Evolutionary conservation across 2,888 invertebrate species (phyloP).

Genomic region (Agriopis aurantiaria): DNA sequence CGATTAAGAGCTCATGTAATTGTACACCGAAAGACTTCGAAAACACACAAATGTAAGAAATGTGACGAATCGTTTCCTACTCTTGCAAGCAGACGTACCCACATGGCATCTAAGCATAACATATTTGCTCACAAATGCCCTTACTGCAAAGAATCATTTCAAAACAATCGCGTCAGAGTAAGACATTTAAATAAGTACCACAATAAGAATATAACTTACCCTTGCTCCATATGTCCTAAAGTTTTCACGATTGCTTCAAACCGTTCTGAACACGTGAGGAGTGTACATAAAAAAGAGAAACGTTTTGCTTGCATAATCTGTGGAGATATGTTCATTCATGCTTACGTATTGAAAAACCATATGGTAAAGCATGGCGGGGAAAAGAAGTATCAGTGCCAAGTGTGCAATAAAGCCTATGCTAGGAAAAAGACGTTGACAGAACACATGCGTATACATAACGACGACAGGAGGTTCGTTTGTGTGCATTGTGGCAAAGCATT

Average conservation of each 20-base stretch:
- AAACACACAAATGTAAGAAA: slow-evolving; percentile 62
- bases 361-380: slow-evolving; percentile 68
- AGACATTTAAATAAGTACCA: slow-evolving; percentile 68
- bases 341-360: slow-evolving; percentile 70
- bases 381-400: slow-evolving; percentile 54
- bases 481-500: slow-evolving; percentile 70
- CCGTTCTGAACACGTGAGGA: slow-evolving; percentile 70
- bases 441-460: slow-evolving; percentile 73
- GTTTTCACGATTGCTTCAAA: slow-evolving; percentile 71
- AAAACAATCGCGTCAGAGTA: slow-evolving; percentile 63
- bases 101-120: slow-evolving; percentile 12
- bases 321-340: slow-evolving; percentile 62
- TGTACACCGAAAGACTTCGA: slow-evolving; percentile 23
- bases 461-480: slow-evolving; percentile 77
- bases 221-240: slow-evolving; percentile 71
- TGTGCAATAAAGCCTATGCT: slow-evolving; percentile 52
- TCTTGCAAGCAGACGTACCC: slow-evolving; percentile 52
- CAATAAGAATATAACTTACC: slow-evolving; percentile 67
- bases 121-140: slow-evolving; percentile 55
- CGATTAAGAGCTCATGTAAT: slow-evolving; percentile 7
- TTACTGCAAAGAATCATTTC: slow-evolving; percentile 67
- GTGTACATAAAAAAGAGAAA: slow-evolving; percentile 69
- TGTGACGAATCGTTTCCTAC: slow-evolving; percentile 67
- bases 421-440: slow-evolving; percentile 68
- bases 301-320: slow-evolving; percentile 58